phyloP scores from a whole-genome alignment of 53 echinoderm and acorn worm species.

The Glandiceps talaboti region DNA sequence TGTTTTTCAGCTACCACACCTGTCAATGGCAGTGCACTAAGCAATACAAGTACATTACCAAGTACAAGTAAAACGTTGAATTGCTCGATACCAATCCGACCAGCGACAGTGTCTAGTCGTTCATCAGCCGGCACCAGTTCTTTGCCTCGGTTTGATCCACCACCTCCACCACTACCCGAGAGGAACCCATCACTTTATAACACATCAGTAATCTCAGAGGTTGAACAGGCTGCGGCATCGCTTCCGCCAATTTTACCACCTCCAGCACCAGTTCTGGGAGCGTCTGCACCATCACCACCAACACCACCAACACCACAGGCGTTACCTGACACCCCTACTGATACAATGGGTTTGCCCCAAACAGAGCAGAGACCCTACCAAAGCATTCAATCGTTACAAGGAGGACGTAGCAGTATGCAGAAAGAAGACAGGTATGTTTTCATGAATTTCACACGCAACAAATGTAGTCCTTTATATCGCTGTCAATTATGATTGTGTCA shows the following conservation, averaged over 20 bases:
- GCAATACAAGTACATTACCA: background rate
- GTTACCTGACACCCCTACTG: too few relatives aligned
- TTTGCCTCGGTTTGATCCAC: slow-evolving; percentile 7
- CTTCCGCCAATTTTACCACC: background rate
- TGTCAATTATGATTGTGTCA: too few relatives aligned
- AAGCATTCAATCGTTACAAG: background rate
- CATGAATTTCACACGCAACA: too few relatives aligned
- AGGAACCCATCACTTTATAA: background rate
- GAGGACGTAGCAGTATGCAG: background rate
- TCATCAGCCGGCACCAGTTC: background rate
- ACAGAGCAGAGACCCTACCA: background rate
- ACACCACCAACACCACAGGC: background rate
- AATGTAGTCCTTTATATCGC: too few relatives aligned
- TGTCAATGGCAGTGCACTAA: background rate
- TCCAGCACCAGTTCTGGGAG: background rate
- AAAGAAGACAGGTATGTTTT: background rate
- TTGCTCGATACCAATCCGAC: background rate
- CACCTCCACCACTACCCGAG: background rate
- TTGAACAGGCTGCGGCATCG: too few relatives aligned
- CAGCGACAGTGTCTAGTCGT: background rate
- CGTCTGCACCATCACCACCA: background rate
- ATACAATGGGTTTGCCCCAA: too few relatives aligned
- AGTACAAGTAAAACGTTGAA: background rate
- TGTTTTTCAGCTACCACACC: background rate
- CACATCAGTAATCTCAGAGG: background rate